Evolutionary conservation across 1,140 invertebrate species (phyloP).

Genomic region (Papilio machaon): DNA sequence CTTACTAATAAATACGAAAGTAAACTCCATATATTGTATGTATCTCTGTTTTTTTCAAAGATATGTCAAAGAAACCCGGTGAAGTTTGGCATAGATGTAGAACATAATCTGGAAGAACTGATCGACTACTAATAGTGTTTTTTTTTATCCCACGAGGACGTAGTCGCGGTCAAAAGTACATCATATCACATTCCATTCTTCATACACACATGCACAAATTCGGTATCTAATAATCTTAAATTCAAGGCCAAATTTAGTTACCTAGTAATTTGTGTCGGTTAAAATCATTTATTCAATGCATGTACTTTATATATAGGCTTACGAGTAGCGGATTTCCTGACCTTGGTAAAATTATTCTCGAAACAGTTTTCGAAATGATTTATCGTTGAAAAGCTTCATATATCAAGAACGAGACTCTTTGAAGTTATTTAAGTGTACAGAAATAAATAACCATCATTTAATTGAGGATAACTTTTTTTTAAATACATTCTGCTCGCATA

Average conservation of each 20-base stretch:
- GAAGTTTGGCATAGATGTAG: too few species aligned
- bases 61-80: too few species aligned
- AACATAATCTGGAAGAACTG: too few species aligned
- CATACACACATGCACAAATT: not conserved
- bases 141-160: not conserved
- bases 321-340: slow-evolving; percentile 38
- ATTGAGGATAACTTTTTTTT: slow-evolving; percentile 43
- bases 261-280: slow-evolving; percentile 29
- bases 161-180: too few species aligned
- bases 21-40: too few species aligned
- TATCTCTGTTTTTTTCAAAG: too few species aligned
- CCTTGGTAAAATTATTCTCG: slow-evolving; percentile 39
- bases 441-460: slow-evolving; percentile 45
- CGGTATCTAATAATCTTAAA: not conserved
- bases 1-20: too few species aligned
- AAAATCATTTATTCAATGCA: slow-evolving; percentile 24
- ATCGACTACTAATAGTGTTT: too few species aligned
- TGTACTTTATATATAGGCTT: not conserved
- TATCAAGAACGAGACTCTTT: slow-evolving; percentile 41
- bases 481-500: slow-evolving; percentile 3
- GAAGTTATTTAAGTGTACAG: slow-evolving; percentile 39
- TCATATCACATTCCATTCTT: not conserved
- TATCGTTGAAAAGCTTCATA: slow-evolving; percentile 34
- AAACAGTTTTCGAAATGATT: slow-evolving; percentile 32
- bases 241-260: slow-evolving; percentile 17